Conservation (phyloP, 2,888 invertebrate genomes). For the Parnassius glacialis region DNA sequence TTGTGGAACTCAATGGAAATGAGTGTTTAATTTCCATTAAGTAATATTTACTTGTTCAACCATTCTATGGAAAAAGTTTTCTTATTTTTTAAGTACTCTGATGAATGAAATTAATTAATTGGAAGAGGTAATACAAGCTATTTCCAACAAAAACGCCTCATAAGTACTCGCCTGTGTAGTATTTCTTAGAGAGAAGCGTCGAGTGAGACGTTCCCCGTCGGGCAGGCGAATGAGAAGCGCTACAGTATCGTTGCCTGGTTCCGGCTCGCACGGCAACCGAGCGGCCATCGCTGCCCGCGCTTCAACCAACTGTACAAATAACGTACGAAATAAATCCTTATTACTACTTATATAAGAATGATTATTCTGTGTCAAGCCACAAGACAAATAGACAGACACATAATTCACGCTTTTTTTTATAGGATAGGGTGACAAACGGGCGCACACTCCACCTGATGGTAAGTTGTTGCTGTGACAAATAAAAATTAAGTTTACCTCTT, state of each 20-base stretch:
- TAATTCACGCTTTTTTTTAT: too few species aligned
- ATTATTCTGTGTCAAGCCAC: neutral
- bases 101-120: too few species aligned
- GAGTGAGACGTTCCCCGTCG: conserved; percentile 91
- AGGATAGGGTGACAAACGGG: too few species aligned
- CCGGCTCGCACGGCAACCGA: conserved; percentile 89
- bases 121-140: too few species aligned
- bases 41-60: too few species aligned
- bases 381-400: neutral
- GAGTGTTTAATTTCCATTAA: too few species aligned
- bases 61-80: too few species aligned
- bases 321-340: neutral
- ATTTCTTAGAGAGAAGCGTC: conserved; percentile 90
- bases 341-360: neutral
- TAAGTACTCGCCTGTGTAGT: conserved; percentile 86
- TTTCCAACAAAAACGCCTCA: too few species aligned
- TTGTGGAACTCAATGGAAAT: too few species aligned
- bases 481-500: conserved; percentile 31
- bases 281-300: conserved; percentile 84
- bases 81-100: too few species aligned
- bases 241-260: conserved; percentile 84
- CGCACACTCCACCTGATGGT: too few species aligned
- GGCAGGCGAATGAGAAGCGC: conserved; percentile 95
- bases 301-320: conserved; percentile 75
- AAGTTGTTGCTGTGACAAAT: neutral